Percentiles rank a stretch among this genome's conserved stretches.
phyloP scores from a whole-genome alignment of 2,797 vertebrate genomes.

The Aeoliscus strigatus region DNA sequence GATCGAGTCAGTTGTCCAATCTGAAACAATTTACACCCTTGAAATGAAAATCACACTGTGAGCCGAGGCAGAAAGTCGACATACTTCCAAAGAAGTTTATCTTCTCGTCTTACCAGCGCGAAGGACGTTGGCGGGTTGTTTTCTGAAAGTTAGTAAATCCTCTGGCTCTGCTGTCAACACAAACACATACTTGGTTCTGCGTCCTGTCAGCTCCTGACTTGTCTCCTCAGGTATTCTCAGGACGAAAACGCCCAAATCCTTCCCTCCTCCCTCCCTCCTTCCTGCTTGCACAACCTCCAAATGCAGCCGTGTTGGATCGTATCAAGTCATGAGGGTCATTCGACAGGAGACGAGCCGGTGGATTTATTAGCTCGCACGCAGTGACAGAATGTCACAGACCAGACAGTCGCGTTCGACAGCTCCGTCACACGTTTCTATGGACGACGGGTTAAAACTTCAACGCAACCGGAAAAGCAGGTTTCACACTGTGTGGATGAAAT shows the following conservation, averaged over 20 bases:
- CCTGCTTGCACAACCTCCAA: constrained; percentile 47
- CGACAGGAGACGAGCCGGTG: no score
- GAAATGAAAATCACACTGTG: no score
- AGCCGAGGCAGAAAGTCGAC: no score
- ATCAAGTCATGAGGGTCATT: constrained; percentile 2
- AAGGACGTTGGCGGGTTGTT: constrained; percentile 13
- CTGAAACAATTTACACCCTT: no score
- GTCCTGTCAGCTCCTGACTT: constrained; percentile 59
- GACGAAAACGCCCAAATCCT: constrained; percentile 53
- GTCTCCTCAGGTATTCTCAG: constrained; percentile 72
- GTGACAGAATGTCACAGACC: no score
- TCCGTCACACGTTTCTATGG: constrained; percentile 34
- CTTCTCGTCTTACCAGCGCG: constrained; percentile 49
- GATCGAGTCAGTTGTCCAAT: no score
- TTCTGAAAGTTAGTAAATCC: constrained; percentile 33
- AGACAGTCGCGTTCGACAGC: no score
- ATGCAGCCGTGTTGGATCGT: no score
- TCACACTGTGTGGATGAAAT: constrained; percentile 4
- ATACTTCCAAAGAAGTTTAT: constrained; percentile 8
- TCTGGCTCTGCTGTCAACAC: constrained; percentile 28
- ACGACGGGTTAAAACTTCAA: constrained; percentile 20
- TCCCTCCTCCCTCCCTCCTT: constrained; percentile 41
- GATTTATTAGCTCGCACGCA: no score
- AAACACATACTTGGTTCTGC: constrained; percentile 39
- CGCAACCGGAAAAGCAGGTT: constrained; percentile 48